phyloP scores from a whole-genome alignment of 1,140 invertebrate genomes.

The Drosophila carrolli region DNA sequence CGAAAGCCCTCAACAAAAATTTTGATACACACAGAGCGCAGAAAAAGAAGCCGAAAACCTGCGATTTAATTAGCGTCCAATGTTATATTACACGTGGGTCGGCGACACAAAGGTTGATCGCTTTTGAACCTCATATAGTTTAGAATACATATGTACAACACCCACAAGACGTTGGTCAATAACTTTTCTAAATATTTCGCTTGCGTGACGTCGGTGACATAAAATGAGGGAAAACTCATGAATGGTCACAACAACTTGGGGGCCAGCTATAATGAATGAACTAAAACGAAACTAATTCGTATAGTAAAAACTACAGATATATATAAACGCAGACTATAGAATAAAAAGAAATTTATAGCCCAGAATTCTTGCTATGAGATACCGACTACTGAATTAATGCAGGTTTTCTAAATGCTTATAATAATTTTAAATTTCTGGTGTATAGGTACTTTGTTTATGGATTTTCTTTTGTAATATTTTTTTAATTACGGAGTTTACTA shows the following conservation, averaged over 20 bases:
- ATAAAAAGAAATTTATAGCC: not conserved
- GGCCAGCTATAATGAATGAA: constrained; percentile 39
- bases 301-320: constrained; percentile 47
- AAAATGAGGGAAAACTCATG: constrained; percentile 49
- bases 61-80: constrained; percentile 55
- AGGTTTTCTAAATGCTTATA: not conserved
- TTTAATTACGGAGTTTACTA: not conserved
- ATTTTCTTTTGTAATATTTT: not conserved
- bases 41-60: constrained; percentile 3
- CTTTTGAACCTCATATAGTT: constrained; percentile 12
- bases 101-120: constrained; percentile 57
- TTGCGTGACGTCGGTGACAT: constrained; percentile 51
- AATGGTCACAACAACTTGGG: constrained; percentile 46
- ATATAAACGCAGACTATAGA: constrained; percentile 5
- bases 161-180: constrained; percentile 48
- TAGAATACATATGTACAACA: constrained; percentile 28
- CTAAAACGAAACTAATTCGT: constrained; percentile 14
- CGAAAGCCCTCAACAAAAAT: constrained; percentile 35
- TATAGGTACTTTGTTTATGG: too few relatives aligned
- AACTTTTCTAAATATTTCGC: constrained; percentile 14
- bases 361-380: not conserved
- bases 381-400: not conserved
- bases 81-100: constrained; percentile 65
- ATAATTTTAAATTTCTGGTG: not conserved
- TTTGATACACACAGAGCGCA: constrained; percentile 21